These are phyloP conservation scores for Hypsibius dujardini DNA, from an alignment of 1,140 invertebrate species.

Conservation along the genomic window DNA sequence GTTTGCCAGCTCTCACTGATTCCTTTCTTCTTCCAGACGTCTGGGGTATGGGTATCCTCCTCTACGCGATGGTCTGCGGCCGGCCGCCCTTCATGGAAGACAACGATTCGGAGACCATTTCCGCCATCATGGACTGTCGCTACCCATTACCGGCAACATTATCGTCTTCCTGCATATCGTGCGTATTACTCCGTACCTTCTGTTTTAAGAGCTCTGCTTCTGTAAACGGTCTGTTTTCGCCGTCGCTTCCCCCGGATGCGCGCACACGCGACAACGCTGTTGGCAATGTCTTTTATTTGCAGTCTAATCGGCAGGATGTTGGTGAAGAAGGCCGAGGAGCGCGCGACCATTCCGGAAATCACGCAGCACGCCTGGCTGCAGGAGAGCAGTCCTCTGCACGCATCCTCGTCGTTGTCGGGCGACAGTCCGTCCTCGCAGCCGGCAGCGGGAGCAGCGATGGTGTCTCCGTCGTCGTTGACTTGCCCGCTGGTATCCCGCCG, in stretches of 20 bases:
- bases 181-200: background rate
- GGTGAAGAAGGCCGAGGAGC: slow-evolving; percentile 69
- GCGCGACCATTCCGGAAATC: slow-evolving; percentile 72
- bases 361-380: slow-evolving; percentile 63
- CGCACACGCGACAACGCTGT: no score
- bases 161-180: slow-evolving; percentile 13
- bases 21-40: slow-evolving; percentile 48
- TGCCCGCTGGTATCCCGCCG: slow-evolving; percentile 61
- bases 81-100: slow-evolving; percentile 94
- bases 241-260: background rate
- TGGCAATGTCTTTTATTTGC: slow-evolving; percentile 24
- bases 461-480: slow-evolving; percentile 22
- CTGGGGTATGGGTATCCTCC: slow-evolving; percentile 92
- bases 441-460: slow-evolving; percentile 34
- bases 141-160: slow-evolving; percentile 59
- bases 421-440: slow-evolving; percentile 28
- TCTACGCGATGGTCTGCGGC: slow-evolving; percentile 95
- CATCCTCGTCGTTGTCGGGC: slow-evolving; percentile 33
- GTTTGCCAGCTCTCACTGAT: no score
- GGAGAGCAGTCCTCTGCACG: slow-evolving; percentile 36
- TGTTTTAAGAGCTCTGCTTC: slow-evolving; percentile 22
- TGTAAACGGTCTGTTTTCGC: background rate
- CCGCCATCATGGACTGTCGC: slow-evolving; percentile 99
- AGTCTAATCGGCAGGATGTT: slow-evolving; percentile 79
- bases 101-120: slow-evolving; percentile 95